A percentile compares a stretch with the other conserved stretches of the same genome.
Conservation (phyloP, 2,113 vertebrate species). For the Hemiprocne comata region DNA sequence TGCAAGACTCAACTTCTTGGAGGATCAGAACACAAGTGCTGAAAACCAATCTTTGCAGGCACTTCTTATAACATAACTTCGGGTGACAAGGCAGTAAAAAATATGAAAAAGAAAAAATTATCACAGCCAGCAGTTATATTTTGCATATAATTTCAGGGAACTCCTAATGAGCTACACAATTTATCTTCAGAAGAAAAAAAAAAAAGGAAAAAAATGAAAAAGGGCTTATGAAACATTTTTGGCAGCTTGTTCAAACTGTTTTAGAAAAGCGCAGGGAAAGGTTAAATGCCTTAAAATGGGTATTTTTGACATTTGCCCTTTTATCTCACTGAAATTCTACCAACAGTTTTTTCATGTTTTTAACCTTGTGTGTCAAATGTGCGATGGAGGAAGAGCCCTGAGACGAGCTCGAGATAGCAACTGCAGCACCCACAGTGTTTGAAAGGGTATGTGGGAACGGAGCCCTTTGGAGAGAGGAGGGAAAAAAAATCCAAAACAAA, state of each 20-base stretch:
- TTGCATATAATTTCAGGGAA: slow-evolving; percentile 13
- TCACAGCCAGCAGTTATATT: slow-evolving; percentile 21
- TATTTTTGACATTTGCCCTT: slow-evolving; percentile 37
- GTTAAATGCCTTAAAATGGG: background rate
- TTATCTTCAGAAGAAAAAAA: background rate
- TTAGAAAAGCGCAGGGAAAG: background rate
- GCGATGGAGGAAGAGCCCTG: background rate
- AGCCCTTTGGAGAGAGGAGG: background rate
- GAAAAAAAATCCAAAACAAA: too few species aligned
- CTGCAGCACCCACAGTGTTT: background rate
- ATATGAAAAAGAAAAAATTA: background rate
- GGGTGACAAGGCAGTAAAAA: slow-evolving; percentile 29
- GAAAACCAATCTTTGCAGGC: slow-evolving; percentile 39
- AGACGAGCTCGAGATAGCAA: background rate
- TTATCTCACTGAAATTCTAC: background rate
- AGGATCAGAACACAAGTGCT: background rate
- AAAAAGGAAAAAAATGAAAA: background rate
- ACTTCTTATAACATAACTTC: slow-evolving; percentile 48
- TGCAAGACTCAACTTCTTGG: background rate
- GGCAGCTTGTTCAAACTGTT: slow-evolving; percentile 1
- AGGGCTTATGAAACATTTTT: slow-evolving; percentile 37
- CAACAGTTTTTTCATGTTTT: background rate
- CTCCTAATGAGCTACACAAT: slow-evolving; percentile 5
- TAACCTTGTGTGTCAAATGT: background rate
- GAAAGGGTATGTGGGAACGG: background rate